Evolutionary conservation across 2,113 vertebrate species (phyloP), one percentile per base, ranked within the genome.

Genomic region (Thomomys bottae): DNA sequence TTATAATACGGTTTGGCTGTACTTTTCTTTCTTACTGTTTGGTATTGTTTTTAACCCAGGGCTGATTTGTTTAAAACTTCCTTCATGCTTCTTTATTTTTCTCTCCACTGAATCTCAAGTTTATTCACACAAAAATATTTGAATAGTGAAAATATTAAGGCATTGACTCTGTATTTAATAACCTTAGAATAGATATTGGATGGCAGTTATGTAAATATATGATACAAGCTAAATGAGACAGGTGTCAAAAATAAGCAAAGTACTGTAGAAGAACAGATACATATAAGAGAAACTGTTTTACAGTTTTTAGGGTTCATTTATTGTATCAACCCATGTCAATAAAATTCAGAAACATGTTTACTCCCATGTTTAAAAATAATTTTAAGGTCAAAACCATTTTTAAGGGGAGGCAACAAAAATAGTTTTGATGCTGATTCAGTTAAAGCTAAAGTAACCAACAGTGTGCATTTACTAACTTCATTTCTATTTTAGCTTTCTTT

Each of bases 91-190:
- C 36, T 82, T 42, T 81, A n/a, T 84, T 92, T 89, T 89, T 40
- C 54, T 94, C 57, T 89, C 40, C 36, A 71, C 36, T 93, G 59
- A 94, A 49, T 85, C 66, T 10, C 49, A 76, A 40, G 42, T 73
- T 87, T 84, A 30, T 72, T 93, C n/a, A 84, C 68, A 82, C 30
- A 88, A 38, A 30, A 94, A 63, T 91, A 93, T 85, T 77, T 92
- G 57, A 93, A 94, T 42, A 92, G 72, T 86, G 11, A 67, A 79
- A 30, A 84, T 82, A 87, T 32, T 76, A 95, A 87, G 12, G 28
- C 32, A 66, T 11, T 86, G 61, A 8, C 32, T 81, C 17, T 92
- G 34, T 40, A 59, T 32, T 89, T 80, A 4, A 92, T 71, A 86
- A 93, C 80, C 1, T 84, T 64, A 87, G 0, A 63, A 0, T 90